Evolutionary conservation across 2,888 invertebrate genomes (phyloP), one percentile per base, ranked within the genome.

Genomic region (Andrena marginata): DNA sequence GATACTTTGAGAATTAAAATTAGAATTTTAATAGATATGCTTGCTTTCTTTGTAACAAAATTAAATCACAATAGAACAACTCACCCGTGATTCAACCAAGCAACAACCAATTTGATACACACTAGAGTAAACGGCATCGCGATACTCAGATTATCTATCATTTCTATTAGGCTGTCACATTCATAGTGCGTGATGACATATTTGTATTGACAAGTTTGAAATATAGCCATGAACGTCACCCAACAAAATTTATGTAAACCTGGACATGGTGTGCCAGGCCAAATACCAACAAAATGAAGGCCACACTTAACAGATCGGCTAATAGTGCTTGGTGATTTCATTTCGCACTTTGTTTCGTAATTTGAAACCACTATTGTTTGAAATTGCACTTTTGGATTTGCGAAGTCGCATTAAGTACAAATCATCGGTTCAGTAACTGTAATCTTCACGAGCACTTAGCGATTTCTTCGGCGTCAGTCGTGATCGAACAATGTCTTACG

Each of bases 11-110:
- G 42, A 42, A 42, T 13, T 13, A 42, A 13, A 42, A 42, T 42
- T 42, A 42, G 42, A 42, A 42, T 13, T 42, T 33, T 56, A 33
- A 23, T 35, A 59, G 10, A 23, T 69, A 16, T 10, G 0, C 1
- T 13, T n/a, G 0, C 26, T 29, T 23, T 5, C 8, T 33, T 0
- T 5, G 6, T n/a, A 20, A 29, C 1, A 4, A 0, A 13, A 7
- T 31, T 13, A 26, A 26, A 65, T n/a, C 20, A 6, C 26, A 20
- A 20, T 3, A 6, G 0, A 1, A 56, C 7, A 29, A 73, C 59
- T 65, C 31, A 85, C 76, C 42, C 16, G n/a, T 74, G 31, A 16
- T 85, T 56, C 1, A 7, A 31, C 84, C 84, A 84, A 31, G 68
- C 23, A 2, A 62, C 51, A 16, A 76, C 5, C 29, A 84, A 69